These are phyloP conservation scores for Hydraecia micacea DNA, from an alignment of 2,888 invertebrate species.

Conservation along the genomic window DNA sequence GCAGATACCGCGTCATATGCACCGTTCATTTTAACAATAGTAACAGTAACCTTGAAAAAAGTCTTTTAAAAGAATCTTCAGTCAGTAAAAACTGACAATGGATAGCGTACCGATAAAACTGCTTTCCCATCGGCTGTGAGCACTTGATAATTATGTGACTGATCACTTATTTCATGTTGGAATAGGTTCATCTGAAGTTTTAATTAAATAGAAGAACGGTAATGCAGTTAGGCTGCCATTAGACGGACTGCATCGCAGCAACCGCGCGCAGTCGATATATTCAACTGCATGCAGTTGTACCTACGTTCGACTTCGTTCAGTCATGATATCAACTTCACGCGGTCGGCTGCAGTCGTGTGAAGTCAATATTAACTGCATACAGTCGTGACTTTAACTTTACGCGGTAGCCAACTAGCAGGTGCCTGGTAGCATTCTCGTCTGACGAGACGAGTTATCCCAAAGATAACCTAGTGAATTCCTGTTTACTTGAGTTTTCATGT, in stretches of 20 bases:
- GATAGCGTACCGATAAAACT: constrained; percentile 36
- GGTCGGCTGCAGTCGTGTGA: no score
- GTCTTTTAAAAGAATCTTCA: constrained; percentile 23
- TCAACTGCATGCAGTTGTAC: no score
- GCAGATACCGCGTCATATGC: constrained; percentile 10
- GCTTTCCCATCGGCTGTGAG: constrained; percentile 35
- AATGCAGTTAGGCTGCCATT: no score
- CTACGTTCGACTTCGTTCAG: no score
- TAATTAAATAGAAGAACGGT: not conserved
- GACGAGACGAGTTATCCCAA: no score
- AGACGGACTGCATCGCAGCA: no score
- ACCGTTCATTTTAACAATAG: constrained; percentile 53
- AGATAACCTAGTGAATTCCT: not conserved
- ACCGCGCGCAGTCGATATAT: no score
- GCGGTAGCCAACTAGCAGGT: no score
- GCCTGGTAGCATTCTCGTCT: no score
- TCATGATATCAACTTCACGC: no score
- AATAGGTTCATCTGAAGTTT: not conserved
- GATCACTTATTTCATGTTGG: constrained; percentile 4
- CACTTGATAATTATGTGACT: constrained; percentile 12
- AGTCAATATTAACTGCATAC: no score
- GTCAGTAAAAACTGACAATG: constrained; percentile 44
- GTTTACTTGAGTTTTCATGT: not conserved
- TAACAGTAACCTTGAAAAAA: constrained; percentile 49
- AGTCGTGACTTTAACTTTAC: no score